Percentiles rank a stretch among this genome's conserved stretches.
phyloP scores from a whole-genome alignment of 2,113 vertebrate species.

The Dicaeum eximium region DNA sequence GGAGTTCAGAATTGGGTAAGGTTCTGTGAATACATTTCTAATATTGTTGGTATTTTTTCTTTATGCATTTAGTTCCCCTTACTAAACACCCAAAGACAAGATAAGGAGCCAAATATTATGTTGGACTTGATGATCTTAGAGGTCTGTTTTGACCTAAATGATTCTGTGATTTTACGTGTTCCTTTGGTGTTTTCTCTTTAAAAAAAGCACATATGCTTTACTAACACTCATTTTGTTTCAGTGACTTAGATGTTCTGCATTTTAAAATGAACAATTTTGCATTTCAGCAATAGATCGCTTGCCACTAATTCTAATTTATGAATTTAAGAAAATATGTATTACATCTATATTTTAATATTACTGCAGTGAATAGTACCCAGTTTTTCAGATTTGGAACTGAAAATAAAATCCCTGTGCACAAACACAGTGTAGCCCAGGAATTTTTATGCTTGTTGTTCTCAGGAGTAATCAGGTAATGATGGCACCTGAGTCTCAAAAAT shows the following conservation, averaged over 20 bases:
- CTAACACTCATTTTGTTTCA: neutral
- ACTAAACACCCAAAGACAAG: neutral
- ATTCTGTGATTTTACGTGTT: neutral
- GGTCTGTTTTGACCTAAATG: neutral
- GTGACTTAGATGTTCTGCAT: neutral
- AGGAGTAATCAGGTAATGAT: neutral
- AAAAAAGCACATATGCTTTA: neutral
- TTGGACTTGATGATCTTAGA: neutral
- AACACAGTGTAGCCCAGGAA: neutral
- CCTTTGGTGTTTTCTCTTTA: neutral
- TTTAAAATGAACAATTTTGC: neutral
- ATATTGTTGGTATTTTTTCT: neutral
- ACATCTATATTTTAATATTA: neutral
- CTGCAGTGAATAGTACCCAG: neutral
- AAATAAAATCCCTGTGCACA: neutral
- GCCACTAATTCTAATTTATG: neutral
- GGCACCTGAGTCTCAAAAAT: constrained; percentile 9
- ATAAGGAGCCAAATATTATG: neutral
- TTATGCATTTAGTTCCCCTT: neutral
- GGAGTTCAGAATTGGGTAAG: neutral
- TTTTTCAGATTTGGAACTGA: neutral
- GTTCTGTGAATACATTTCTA: neutral
- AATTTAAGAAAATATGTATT: neutral
- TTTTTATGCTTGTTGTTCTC: neutral
- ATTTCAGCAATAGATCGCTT: neutral